Percentiles rank a stretch among this genome's conserved stretches.
Conservation (phyloP, 2,888 invertebrate genomes). For the Alsophila aescularia region DNA sequence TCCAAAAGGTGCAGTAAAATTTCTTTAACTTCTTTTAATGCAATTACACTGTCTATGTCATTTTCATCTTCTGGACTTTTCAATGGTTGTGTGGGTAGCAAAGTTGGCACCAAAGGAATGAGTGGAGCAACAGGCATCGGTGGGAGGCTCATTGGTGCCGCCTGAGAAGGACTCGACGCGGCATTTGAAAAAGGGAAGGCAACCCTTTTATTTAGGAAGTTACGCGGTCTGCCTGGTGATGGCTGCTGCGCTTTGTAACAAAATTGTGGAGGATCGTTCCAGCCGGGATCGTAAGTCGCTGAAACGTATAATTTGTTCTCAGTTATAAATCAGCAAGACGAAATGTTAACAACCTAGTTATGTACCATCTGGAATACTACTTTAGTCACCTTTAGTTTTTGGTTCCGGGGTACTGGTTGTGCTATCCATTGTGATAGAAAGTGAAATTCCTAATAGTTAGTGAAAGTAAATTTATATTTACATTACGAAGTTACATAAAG, state of each 20-base stretch:
- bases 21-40: conserved; percentile 62
- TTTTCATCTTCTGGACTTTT: conserved; percentile 36
- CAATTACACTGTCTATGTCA: conserved; percentile 58
- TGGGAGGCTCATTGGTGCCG: conserved; percentile 54
- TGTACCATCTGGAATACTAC: conserved; percentile 3
- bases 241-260: conserved; percentile 71
- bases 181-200: conserved; percentile 74
- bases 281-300: conserved; percentile 81
- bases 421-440: conserved; percentile 15
- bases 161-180: conserved; percentile 38
- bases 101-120: conserved; percentile 43
- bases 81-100: conserved; percentile 24
- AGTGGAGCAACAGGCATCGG: conserved; percentile 48
- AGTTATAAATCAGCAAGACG: neutral
- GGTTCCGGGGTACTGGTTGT: conserved; percentile 44
- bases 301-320: neutral
- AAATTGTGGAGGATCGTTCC: conserved; percentile 84
- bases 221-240: conserved; percentile 71
- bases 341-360: too few relatives aligned
- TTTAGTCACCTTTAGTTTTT: conserved; percentile 48
- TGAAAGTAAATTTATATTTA: too few relatives aligned
- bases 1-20: conserved; percentile 64
- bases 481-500: too few relatives aligned
- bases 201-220: conserved; percentile 81
- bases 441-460: neutral